These are phyloP conservation scores for Rhyacophila evoluta DNA, from an alignment of 2,888 invertebrate genomes.

Conservation along the genomic window DNA sequence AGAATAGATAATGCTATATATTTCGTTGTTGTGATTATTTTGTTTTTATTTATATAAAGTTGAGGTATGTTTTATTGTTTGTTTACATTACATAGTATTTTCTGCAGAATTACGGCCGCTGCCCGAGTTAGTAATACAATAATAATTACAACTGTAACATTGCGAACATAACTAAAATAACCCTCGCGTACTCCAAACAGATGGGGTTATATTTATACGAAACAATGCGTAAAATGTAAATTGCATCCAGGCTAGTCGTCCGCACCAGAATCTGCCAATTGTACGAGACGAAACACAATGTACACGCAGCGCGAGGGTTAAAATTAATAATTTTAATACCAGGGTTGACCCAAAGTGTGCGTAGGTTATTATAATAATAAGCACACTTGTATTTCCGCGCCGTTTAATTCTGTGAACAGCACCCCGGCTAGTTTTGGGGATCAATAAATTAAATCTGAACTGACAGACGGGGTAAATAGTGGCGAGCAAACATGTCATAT, in stretches of 20 bases:
- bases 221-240: slow-evolving; percentile 18
- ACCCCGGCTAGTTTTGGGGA: slow-evolving; percentile 6
- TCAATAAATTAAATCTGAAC: slow-evolving; percentile 24
- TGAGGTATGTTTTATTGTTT: neutral
- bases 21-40: too few relatives aligned
- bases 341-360: neutral
- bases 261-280: slow-evolving; percentile 21
- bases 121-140: neutral
- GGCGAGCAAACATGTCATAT: slow-evolving; percentile 1
- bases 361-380: slow-evolving; percentile 19
- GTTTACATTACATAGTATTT: neutral
- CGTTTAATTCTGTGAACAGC: slow-evolving; percentile 6
- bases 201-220: neutral
- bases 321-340: slow-evolving; percentile 22
- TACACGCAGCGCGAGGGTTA: neutral
- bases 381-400: slow-evolving; percentile 17
- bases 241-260: neutral
- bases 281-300: slow-evolving; percentile 13
- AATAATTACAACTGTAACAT: neutral
- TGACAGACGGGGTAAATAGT: neutral
- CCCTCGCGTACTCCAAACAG: slow-evolving; percentile 11
- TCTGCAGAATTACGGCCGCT: neutral
- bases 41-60: too few relatives aligned
- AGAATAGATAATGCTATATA: too few relatives aligned
- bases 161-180: slow-evolving; percentile 18